Evolutionary conservation across 2,888 invertebrate genomes (phyloP).

Genomic region (Drosophila pegasa): DNA sequence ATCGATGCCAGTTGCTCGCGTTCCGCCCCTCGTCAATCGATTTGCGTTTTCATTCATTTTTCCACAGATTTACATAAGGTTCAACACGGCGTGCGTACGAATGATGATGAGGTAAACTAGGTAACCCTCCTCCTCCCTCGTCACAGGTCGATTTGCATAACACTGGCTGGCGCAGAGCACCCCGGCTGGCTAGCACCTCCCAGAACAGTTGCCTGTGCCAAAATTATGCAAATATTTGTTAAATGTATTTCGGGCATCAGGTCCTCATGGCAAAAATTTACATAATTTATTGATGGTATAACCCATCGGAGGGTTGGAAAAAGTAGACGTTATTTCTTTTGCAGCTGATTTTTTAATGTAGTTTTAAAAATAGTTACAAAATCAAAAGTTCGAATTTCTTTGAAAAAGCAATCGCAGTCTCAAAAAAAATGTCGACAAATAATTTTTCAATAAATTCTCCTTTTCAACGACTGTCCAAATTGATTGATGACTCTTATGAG

Average conservation of each 20-base stretch:
- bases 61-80: slow-evolving; percentile 73
- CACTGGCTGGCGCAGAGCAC: slow-evolving; percentile 57
- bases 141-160: slow-evolving; percentile 83
- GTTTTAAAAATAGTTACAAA: slow-evolving; percentile 27
- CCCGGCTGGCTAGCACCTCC: slow-evolving; percentile 25
- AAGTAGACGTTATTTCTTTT: slow-evolving; percentile 59
- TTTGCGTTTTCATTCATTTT: slow-evolving; percentile 38
- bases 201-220: slow-evolving; percentile 69
- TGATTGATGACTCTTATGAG: slow-evolving; percentile 72
- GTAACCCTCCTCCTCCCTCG: slow-evolving; percentile 35
- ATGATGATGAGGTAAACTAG: slow-evolving; percentile 12
- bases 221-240: slow-evolving; percentile 76
- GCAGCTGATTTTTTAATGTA: slow-evolving; percentile 61
- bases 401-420: slow-evolving; percentile 33
- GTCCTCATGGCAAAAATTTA: slow-evolving; percentile 60
- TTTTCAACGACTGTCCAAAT: slow-evolving; percentile 63
- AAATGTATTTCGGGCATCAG: slow-evolving; percentile 68
- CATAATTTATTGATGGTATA: slow-evolving; percentile 65
- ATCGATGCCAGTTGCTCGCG: slow-evolving; percentile 44
- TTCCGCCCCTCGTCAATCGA: slow-evolving; percentile 62
- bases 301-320: slow-evolving; percentile 42
- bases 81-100: slow-evolving; percentile 65
- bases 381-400: slow-evolving; percentile 24
- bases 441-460: slow-evolving; percentile 71
- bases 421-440: slow-evolving; percentile 43